Conservation (phyloP, 2,113 vertebrate species). For the Alligator sinensis region DNA sequence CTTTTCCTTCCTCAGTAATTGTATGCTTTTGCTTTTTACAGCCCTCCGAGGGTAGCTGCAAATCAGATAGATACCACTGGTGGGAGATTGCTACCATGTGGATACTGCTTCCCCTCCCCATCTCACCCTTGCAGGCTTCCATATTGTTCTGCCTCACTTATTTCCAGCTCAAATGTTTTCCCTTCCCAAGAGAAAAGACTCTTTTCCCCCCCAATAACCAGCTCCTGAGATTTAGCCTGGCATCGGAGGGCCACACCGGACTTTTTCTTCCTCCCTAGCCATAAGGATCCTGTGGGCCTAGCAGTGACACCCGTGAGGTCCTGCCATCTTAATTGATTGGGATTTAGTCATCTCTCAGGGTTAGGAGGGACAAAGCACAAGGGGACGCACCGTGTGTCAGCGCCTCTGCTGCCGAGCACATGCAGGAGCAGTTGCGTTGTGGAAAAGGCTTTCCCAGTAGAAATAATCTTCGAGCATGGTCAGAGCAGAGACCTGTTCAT, state of each 20-base stretch:
- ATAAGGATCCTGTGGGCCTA: background rate
- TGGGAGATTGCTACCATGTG: background rate
- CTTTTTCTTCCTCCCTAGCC: background rate
- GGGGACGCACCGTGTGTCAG: background rate
- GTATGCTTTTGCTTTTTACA: conserved; percentile 54
- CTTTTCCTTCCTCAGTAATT: conserved; percentile 53
- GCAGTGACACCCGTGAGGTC: too few species aligned
- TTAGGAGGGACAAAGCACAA: background rate
- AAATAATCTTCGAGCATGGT: background rate
- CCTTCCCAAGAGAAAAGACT: background rate
- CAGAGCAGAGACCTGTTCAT: background rate
- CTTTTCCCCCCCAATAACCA: background rate
- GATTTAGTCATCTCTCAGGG: background rate
- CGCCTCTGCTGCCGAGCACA: background rate
- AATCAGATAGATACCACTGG: conserved; percentile 37
- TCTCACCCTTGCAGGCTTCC: background rate
- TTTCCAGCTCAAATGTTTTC: accelerated
- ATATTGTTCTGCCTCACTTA: accelerated
- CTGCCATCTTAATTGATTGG: background rate
- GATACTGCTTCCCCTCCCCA: background rate
- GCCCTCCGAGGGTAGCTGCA: conserved; percentile 45
- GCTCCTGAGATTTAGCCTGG: background rate
- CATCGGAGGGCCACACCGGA: background rate
- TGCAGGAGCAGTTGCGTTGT: background rate
- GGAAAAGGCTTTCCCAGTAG: background rate